phyloP scores from a whole-genome alignment of 2,888 invertebrate species.

The Drosophila diplacantha region DNA sequence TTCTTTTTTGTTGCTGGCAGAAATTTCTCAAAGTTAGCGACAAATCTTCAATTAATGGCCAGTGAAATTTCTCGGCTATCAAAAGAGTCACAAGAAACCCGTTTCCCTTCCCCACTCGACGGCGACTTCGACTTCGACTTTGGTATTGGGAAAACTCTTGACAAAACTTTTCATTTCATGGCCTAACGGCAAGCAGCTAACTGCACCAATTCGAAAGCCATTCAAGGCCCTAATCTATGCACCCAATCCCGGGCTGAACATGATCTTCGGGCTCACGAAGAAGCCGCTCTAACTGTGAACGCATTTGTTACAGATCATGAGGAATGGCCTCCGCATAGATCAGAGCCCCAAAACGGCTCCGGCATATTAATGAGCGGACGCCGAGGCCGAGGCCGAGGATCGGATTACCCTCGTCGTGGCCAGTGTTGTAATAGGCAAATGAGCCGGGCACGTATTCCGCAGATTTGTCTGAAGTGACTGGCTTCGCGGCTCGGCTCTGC shows the following conservation, averaged over 20 bases:
- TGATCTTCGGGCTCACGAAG: slow-evolving; percentile 53
- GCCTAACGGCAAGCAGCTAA: slow-evolving; percentile 55
- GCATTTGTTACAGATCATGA: slow-evolving; percentile 45
- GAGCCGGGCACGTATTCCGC: slow-evolving; percentile 47
- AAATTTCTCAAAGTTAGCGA: slow-evolving; percentile 57
- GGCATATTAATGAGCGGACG: slow-evolving; percentile 59
- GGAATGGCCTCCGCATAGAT: slow-evolving; percentile 39
- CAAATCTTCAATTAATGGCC: slow-evolving; percentile 63
- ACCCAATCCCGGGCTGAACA: slow-evolving; percentile 45
- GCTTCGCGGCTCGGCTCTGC: slow-evolving; percentile 8
- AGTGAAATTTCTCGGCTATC: slow-evolving; percentile 57
- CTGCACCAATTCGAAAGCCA: slow-evolving; percentile 56
- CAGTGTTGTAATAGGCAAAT: slow-evolving; percentile 51
- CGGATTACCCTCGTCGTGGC: slow-evolving; percentile 14
- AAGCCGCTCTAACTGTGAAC: slow-evolving; percentile 58
- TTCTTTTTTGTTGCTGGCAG: slow-evolving; percentile 56
- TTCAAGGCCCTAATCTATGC: slow-evolving; percentile 54
- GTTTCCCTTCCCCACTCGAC: slow-evolving; percentile 17
- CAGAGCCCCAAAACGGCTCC: slow-evolving; percentile 25
- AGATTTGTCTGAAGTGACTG: slow-evolving; percentile 53
- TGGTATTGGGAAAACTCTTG: slow-evolving; percentile 33
- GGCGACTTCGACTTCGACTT: slow-evolving; percentile 9
- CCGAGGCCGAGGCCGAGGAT: slow-evolving; percentile 21
- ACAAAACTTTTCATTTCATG: slow-evolving; percentile 46
- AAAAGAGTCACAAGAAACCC: slow-evolving; percentile 38